Evolutionary conservation across 2,888 invertebrate genomes (phyloP), one percentile per base, ranked within the genome.

Genomic region (Rhingia campestris): DNA sequence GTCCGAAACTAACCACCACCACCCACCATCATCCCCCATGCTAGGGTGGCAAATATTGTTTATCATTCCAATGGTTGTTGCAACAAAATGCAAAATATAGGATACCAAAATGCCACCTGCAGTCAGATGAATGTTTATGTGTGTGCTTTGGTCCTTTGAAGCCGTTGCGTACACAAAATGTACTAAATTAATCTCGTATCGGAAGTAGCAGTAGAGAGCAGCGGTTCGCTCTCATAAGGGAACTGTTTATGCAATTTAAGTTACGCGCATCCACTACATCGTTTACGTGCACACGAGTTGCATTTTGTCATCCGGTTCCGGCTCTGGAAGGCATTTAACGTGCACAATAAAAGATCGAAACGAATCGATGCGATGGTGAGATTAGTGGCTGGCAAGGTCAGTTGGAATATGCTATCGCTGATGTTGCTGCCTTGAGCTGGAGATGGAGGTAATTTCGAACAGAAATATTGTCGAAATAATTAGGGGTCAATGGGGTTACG

Each of bases 161-260:
- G 37, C 47, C 47, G 43, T 39, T 75, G 33, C 58, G 59, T 47
- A 59, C 39, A 66, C 43, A 73, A 39, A 51, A n/a, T 41, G 45
- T 56, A 53, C 51, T 54, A 70, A 70, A 59, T 64, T 76, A 59
- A 70, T 81, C 63, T 76, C 59, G 33, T 64, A 75, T 74, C 67
- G 67, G 66, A 51, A 43, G 39, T 33, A 41, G 58, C 37, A 43
- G 67, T 22, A 22, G 1, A 22, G 22, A 1, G 22, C 22, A 22
- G 47, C n/a, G 47, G 67, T 69, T 59, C 51, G 51, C 58, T 61
- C 67, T 76, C 67, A 67, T 63, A 70, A 39, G 56, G 54, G 69
- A 33, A 30, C 41, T 49, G 63, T 77, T 70, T 77, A 77, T 77
- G 70, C 70, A 63, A 77, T 77, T 70, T 56, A 77, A 77, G 63